phyloP scores from a whole-genome alignment of 2,888 invertebrate genomes.

The Stenodera caucasica region DNA sequence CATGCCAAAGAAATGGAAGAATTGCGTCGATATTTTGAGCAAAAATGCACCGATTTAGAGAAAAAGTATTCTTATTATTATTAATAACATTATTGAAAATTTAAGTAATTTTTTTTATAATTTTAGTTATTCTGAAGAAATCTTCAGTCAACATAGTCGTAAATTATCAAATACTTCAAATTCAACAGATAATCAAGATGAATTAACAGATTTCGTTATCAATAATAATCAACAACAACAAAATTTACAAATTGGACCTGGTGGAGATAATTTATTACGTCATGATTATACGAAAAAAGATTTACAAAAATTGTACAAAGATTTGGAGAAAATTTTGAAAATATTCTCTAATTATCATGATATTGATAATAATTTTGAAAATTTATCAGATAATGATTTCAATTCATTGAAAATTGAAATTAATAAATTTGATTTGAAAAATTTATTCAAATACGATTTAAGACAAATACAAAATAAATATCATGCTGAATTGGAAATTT shows the following conservation, averaged over 20 bases:
- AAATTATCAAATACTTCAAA: conserved; percentile 54
- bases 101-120: conserved; percentile 11
- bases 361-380: conserved; percentile 42
- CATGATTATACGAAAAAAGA: conserved; percentile 41
- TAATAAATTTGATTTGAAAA: conserved; percentile 40
- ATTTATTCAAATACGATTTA: conserved; percentile 44
- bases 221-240: conserved; percentile 12
- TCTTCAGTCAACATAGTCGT: conserved; percentile 68
- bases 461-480: conserved; percentile 55
- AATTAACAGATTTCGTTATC: conserved; percentile 53
- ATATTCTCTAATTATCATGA: conserved; percentile 14
- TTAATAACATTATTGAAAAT: conserved; percentile 6
- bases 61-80: conserved; percentile 62
- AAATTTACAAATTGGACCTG: conserved; percentile 38
- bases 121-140: conserved; percentile 66
- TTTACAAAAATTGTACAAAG: conserved; percentile 43
- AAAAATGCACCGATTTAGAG: conserved; percentile 77
- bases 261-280: conserved; percentile 38
- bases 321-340: conserved; percentile 39
- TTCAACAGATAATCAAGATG: conserved; percentile 33
- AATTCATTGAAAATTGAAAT: conserved; percentile 40
- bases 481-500: conserved; percentile 49
- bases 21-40: conserved; percentile 76
- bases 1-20: conserved; percentile 80
- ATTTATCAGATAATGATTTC: conserved; percentile 42